Conservation (phyloP, 1,140 invertebrate genomes). For the Halyomorpha halys region DNA sequence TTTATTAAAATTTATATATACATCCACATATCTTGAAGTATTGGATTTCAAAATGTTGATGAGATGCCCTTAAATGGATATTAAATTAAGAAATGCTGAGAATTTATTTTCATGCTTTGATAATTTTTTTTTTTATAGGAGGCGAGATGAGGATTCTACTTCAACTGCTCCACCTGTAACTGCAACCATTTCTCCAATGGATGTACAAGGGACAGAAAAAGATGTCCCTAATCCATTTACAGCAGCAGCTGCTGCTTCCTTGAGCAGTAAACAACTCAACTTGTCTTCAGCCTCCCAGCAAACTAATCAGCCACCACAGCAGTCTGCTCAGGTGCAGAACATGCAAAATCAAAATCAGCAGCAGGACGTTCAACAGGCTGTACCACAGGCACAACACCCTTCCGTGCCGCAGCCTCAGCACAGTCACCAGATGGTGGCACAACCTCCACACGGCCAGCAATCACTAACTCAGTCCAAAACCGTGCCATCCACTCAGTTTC, state of each 20-base stretch:
- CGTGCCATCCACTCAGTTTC: background rate
- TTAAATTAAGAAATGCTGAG: too few relatives aligned
- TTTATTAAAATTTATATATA: too few relatives aligned
- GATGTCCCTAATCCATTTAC: constrained; percentile 12
- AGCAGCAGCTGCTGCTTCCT: constrained; percentile 10
- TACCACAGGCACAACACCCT: background rate
- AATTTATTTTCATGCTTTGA: too few relatives aligned
- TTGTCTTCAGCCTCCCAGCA: background rate
- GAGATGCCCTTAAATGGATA: too few relatives aligned
- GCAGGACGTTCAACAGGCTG: background rate
- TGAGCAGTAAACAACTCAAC: background rate
- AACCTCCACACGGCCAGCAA: background rate
- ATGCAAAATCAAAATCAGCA: background rate
- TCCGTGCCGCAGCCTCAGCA: background rate
- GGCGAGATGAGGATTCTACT: constrained; percentile 5
- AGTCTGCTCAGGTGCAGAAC: background rate
- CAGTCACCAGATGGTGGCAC: background rate
- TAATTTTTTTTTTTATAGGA: background rate
- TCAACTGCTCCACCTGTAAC: background rate
- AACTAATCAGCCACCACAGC: background rate
- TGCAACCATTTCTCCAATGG: background rate
- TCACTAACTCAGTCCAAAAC: background rate
- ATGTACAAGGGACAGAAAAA: background rate
- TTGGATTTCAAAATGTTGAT: too few relatives aligned
- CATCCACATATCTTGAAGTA: too few relatives aligned